Evolutionary conservation across 2,888 invertebrate genomes (phyloP).

Genomic region (Cerastoderma edule): DNA sequence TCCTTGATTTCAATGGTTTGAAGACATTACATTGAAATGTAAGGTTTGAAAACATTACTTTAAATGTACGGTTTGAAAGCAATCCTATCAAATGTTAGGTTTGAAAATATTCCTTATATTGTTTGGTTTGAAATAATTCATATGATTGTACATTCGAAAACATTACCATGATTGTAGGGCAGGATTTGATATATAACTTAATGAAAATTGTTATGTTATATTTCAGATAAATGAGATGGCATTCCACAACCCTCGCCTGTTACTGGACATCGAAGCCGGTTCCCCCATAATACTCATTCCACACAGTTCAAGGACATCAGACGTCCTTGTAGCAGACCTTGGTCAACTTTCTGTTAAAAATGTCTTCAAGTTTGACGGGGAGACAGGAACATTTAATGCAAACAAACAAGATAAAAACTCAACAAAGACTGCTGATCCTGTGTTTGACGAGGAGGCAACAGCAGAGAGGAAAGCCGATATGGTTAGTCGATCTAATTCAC

Average conservation of each 20-base stretch:
- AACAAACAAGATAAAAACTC: slow-evolving; percentile 22
- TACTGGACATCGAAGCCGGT: slow-evolving; percentile 88
- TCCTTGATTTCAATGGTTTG: too few species aligned
- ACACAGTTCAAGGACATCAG: slow-evolving; percentile 91
- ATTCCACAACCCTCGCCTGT: slow-evolving; percentile 85
- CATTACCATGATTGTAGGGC: too few species aligned
- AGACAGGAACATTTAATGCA: slow-evolving; percentile 70
- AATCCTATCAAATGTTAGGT: too few species aligned
- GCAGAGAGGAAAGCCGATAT: background rate
- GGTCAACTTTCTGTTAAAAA: slow-evolving; percentile 91
- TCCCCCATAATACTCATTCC: slow-evolving; percentile 95
- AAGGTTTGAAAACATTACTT: too few species aligned
- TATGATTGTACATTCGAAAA: too few species aligned
- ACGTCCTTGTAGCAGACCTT: slow-evolving; percentile 92
- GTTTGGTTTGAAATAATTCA: too few species aligned
- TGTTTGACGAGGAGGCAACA: background rate
- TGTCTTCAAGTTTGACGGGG: slow-evolving; percentile 86
- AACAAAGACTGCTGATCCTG: slow-evolving; percentile 21
- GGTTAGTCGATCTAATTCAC: slow-evolving; percentile 32
- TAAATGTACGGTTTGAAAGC: too few species aligned
- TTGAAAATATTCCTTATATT: too few species aligned
- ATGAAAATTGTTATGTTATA: background rate
- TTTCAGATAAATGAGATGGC: slow-evolving; percentile 80
- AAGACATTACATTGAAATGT: too few species aligned
- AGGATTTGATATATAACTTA: background rate